Evolutionary conservation across 2,113 vertebrate genomes (phyloP).

Genomic region (Geothlypis trichas): DNA sequence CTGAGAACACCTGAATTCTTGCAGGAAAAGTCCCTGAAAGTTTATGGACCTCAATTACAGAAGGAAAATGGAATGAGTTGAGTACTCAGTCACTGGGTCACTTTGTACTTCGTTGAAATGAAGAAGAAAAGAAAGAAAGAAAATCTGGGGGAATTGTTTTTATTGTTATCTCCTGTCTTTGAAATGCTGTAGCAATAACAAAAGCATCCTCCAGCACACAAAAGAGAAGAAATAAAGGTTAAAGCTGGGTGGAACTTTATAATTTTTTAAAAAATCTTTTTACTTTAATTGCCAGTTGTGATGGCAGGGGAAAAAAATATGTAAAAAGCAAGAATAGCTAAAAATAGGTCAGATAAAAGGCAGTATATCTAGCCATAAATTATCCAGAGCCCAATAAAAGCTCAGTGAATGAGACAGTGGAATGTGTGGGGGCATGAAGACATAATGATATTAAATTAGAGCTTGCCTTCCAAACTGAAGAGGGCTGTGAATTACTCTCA

Average conservation of each 20-base stretch:
- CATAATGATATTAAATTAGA: constrained; percentile 75
- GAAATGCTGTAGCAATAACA: neutral
- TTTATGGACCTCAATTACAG: neutral
- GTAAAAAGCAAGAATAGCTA: constrained; percentile 55
- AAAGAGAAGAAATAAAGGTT: constrained; percentile 45
- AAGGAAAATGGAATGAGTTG: neutral
- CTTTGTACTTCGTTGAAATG: neutral
- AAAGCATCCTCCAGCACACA: neutral
- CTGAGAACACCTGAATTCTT: neutral
- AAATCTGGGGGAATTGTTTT: neutral
- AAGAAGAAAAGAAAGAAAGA: neutral
- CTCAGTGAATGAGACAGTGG: constrained; percentile 69
- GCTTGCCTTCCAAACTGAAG: constrained; percentile 60
- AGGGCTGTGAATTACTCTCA: constrained; percentile 59
- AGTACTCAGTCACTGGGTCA: neutral
- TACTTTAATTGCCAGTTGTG: constrained; percentile 58
- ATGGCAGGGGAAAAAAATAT: constrained; percentile 6
- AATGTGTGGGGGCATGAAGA: constrained; percentile 72
- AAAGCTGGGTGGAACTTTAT: neutral
- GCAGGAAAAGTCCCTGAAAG: neutral
- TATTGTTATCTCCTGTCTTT: neutral
- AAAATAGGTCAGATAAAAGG: constrained; percentile 71
- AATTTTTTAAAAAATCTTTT: constrained; percentile 2
- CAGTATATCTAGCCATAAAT: constrained; percentile 64
- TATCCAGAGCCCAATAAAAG: constrained; percentile 65